Percentiles rank a stretch among this genome's conserved stretches.
Conservation (phyloP, 1,140 invertebrate species). For the Leptinotarsa defecta region DNA sequence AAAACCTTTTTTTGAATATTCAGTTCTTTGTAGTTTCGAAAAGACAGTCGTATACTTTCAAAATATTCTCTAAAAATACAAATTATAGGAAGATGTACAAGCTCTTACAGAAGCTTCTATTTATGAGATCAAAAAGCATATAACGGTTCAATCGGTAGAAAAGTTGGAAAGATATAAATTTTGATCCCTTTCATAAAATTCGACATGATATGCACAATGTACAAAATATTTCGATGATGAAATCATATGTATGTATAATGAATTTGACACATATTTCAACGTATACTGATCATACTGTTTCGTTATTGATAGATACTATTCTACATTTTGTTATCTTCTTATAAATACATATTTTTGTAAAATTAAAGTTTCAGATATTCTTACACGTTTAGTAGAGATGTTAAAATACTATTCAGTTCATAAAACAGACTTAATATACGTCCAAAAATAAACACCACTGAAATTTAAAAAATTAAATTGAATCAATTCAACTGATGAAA, state of each 20-base stretch:
- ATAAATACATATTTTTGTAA: not conserved
- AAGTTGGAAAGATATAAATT: constrained; percentile 3
- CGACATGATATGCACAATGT: constrained; percentile 6
- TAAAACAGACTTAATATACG: no score
- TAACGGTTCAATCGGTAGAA: not conserved
- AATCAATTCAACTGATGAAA: no score
- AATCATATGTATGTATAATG: not conserved
- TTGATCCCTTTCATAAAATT: constrained; percentile 1
- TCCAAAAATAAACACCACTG: no score
- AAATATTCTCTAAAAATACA: no score
- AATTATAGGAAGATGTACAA: no score
- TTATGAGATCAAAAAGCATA: not conserved
- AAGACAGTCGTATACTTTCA: no score
- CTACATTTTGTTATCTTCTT: not conserved
- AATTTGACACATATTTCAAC: not conserved
- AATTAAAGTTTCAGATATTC: not conserved
- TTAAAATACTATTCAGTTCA: not conserved
- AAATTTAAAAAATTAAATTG: no score
- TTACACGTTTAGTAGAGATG: not conserved
- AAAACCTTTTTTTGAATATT: no score
- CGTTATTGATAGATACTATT: not conserved
- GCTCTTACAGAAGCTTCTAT: not conserved
- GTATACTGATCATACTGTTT: not conserved
- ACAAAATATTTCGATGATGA: constrained; percentile 3
- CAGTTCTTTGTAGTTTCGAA: no score